Conservation (phyloP, 2,113 vertebrate species). For the Perca flavescens region DNA sequence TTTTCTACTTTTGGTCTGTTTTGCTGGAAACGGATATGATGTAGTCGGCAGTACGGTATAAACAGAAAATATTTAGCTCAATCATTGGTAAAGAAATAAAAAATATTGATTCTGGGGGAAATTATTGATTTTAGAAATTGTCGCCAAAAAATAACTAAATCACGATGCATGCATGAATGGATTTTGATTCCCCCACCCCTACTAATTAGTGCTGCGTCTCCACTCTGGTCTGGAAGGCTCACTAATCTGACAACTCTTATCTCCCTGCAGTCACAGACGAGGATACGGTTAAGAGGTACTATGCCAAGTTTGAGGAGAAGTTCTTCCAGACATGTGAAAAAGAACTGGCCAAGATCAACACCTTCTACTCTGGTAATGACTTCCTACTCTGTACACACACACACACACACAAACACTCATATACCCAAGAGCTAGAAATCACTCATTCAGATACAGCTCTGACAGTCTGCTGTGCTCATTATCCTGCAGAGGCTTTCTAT, state of each 20-base stretch:
- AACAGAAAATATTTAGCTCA: too few relatives aligned
- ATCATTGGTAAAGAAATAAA: too few relatives aligned
- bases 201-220: too few relatives aligned
- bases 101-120: too few relatives aligned
- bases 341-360: constrained; percentile 99
- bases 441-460: neutral
- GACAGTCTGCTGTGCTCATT: neutral
- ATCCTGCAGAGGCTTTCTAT: neutral
- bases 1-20: too few relatives aligned
- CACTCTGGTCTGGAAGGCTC: neutral
- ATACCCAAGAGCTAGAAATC: neutral
- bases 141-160: too few relatives aligned
- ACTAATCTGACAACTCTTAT: neutral
- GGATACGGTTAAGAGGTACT: constrained; percentile 96
- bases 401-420: neutral
- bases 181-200: too few relatives aligned
- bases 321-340: constrained; percentile 99
- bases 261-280: constrained; percentile 92
- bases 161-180: too few relatives aligned
- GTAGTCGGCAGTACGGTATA: too few relatives aligned
- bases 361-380: constrained; percentile 97
- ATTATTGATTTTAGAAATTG: too few relatives aligned
- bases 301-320: constrained; percentile 99
- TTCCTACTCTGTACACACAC: neutral
- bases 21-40: too few relatives aligned